Conservation (phyloP, 1,140 invertebrate genomes). For the Drosophila cardini region DNA sequence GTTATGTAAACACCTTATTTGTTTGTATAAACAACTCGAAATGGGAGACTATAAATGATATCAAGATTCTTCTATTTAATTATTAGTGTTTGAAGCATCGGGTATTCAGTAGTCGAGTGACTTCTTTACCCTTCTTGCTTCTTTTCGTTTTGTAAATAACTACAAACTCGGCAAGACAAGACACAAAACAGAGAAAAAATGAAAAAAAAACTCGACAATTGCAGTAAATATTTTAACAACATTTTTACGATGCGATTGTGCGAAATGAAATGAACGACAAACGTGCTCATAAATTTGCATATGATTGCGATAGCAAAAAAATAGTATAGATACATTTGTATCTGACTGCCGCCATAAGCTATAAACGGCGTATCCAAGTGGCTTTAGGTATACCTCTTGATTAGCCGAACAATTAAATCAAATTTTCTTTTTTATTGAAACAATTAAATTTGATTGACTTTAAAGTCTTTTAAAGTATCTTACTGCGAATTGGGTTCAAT, state of each 20-base stretch:
- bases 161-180: slow-evolving; percentile 1
- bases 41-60: too few relatives aligned
- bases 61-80: too few relatives aligned
- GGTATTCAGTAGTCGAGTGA: too few relatives aligned
- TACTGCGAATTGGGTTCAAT: background rate
- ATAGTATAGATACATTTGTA: slow-evolving; percentile 53
- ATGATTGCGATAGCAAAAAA: slow-evolving; percentile 33
- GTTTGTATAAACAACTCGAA: too few relatives aligned
- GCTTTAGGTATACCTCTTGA: slow-evolving; percentile 21
- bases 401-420: slow-evolving; percentile 32
- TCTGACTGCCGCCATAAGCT: slow-evolving; percentile 17
- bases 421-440: slow-evolving; percentile 20
- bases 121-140: background rate
- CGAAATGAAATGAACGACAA: slow-evolving; percentile 35
- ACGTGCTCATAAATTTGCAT: slow-evolving; percentile 66
- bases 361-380: slow-evolving; percentile 44
- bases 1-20: too few relatives aligned
- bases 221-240: slow-evolving; percentile 61
- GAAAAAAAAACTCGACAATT: slow-evolving; percentile 31
- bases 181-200: slow-evolving; percentile 19
- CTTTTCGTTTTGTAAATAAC: background rate
- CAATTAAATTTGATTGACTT: slow-evolving; percentile 36
- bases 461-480: background rate
- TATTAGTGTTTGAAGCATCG: too few relatives aligned
- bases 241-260: slow-evolving; percentile 51